Percentiles rank a stretch among this genome's conserved stretches.
Conservation (phyloP, 1,140 invertebrate genomes). For the Grapholita molesta region DNA sequence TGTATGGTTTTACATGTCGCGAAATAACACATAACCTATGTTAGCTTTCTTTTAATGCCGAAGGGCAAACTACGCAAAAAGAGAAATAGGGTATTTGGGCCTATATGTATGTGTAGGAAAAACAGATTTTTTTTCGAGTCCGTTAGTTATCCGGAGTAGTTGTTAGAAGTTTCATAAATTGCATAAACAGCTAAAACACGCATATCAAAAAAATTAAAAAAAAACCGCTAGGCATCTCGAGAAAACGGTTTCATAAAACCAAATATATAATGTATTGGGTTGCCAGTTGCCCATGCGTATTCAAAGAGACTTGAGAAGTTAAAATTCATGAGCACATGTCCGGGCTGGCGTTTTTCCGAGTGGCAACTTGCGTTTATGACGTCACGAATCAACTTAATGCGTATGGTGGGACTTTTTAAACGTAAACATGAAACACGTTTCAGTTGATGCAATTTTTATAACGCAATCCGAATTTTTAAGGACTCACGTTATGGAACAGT, state of each 20-base stretch:
- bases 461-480: background rate
- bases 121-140: background rate
- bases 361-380: conserved; percentile 55
- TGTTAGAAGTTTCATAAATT: background rate
- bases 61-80: no score
- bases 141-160: background rate
- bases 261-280: conserved; percentile 8
- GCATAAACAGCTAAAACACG: background rate
- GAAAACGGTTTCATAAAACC: conserved; percentile 11
- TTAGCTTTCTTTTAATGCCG: no score
- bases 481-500: background rate
- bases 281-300: conserved; percentile 34
- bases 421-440: conserved; percentile 26
- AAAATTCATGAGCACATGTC: conserved; percentile 61
- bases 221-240: background rate
- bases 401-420: conserved; percentile 31
- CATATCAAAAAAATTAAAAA: background rate
- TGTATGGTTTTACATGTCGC: no score
- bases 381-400: conserved; percentile 61
- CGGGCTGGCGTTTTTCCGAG: conserved; percentile 45
- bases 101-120: no score
- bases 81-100: no score
- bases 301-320: conserved; percentile 38
- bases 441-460: background rate
- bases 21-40: no score